Percentiles rank a stretch among this genome's conserved stretches.
Evolutionary conservation across 2,113 vertebrate genomes (phyloP).

Genomic region (Aleadryas rufinucha): DNA sequence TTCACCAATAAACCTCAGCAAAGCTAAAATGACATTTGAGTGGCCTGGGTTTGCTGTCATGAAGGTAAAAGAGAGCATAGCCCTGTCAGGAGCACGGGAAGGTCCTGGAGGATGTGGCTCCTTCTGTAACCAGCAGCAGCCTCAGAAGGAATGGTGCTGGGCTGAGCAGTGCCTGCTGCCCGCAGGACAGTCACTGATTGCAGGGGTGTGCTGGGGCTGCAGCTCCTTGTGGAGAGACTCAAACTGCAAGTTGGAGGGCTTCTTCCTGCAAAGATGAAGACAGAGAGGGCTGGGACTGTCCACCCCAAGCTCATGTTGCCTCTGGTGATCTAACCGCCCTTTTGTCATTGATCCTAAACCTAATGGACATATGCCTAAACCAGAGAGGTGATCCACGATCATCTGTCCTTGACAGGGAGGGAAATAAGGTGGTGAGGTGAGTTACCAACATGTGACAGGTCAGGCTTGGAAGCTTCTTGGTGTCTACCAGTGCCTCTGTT

Average conservation of each 20-base stretch:
- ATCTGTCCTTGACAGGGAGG: neutral
- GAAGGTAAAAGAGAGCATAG: neutral
- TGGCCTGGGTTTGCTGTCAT: neutral
- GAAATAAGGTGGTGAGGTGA: neutral
- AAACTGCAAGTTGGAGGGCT: accelerated
- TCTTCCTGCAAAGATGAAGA: neutral
- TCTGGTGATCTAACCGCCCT: neutral
- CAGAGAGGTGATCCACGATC: neutral
- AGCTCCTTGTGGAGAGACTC: accelerated
- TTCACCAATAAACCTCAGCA: neutral
- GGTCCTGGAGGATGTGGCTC: neutral
- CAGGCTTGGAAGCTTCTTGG: neutral
- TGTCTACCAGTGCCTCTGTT: neutral
- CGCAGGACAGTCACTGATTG: accelerated
- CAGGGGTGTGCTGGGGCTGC: neutral
- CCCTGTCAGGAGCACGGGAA: neutral
- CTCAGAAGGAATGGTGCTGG: neutral
- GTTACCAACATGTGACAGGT: neutral
- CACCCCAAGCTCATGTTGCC: accelerated
- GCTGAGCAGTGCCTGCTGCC: neutral
- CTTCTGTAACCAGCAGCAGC: neutral
- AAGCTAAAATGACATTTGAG: neutral
- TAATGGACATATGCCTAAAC: neutral
- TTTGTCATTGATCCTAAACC: neutral
- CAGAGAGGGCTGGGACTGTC: neutral